Conservation (phyloP, 2,113 vertebrate genomes). For the Percopsis transmontana region DNA sequence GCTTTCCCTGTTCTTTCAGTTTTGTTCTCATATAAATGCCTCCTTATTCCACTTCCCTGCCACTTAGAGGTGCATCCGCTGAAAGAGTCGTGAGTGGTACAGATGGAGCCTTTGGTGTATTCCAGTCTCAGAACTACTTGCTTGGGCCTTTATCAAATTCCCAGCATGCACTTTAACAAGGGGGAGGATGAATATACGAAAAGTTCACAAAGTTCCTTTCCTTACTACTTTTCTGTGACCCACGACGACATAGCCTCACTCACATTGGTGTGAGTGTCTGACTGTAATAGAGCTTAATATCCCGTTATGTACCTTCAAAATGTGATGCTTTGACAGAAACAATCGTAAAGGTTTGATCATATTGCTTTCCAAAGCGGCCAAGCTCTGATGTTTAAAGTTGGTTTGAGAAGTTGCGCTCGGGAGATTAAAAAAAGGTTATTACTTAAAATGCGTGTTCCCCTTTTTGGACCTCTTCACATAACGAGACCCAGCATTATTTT, state of each 20-base stretch:
- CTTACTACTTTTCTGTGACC: not conserved
- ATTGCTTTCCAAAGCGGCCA: no score
- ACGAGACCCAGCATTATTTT: not conserved
- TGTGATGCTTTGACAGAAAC: no score
- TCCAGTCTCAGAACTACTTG: not conserved
- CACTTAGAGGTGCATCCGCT: not conserved
- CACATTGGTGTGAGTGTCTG: no score
- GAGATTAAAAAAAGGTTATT: no score
- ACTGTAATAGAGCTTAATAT: no score
- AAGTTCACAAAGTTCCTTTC: constrained; percentile 4
- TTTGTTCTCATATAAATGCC: not conserved
- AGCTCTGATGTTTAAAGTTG: no score
- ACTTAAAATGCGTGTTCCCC: not conserved
- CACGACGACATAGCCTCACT: no score
- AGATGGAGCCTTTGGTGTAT: no score
- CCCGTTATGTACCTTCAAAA: no score
- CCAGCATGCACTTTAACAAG: not conserved
- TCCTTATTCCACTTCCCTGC: not conserved
- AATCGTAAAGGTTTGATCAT: no score
- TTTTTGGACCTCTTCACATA: not conserved
- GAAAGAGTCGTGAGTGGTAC: no score
- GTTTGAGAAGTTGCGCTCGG: no score
- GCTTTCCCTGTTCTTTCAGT: not conserved
- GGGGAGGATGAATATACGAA: constrained; percentile 3
- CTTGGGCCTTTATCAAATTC: not conserved